phyloP scores from a whole-genome alignment of 37 sponge, comb jelly and placozoan genomes.

The Haliclona indistincta region DNA sequence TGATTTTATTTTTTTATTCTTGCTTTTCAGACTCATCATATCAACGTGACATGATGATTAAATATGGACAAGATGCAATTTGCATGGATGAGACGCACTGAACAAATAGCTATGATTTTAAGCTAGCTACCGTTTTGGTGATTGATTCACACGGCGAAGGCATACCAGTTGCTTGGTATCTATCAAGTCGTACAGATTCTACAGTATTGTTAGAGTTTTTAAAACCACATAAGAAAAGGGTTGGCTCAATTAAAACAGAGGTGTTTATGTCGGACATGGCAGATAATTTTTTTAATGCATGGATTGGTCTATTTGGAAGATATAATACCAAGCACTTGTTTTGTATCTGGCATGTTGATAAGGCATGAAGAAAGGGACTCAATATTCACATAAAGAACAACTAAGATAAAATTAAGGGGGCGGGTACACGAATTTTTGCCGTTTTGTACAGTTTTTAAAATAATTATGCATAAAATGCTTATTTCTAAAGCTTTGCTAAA shows the following conservation, averaged over 20 bases:
- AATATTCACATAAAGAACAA: background rate
- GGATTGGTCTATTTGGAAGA: conserved; percentile 40
- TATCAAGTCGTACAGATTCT: conserved; percentile 44
- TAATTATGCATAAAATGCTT: too few relatives aligned
- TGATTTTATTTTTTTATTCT: background rate
- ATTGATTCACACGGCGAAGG: conserved; percentile 74
- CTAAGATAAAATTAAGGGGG: background rate
- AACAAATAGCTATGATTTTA: conserved; percentile 38
- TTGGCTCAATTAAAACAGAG: conserved; percentile 16
- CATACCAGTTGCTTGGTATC: conserved; percentile 45
- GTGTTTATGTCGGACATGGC: conserved; percentile 61
- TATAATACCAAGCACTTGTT: conserved; percentile 33
- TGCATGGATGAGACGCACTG: conserved; percentile 48
- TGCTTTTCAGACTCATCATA: conserved; percentile 4
- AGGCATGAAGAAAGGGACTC: conserved; percentile 45
- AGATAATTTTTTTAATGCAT: conserved; percentile 54
- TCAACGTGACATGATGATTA: conserved; percentile 20
- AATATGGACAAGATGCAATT: conserved; percentile 7
- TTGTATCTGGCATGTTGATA: conserved; percentile 65
- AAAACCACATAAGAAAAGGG: background rate
- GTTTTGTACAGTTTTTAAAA: too few relatives aligned
- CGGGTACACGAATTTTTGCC: too few relatives aligned
- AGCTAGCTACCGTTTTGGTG: conserved; percentile 42
- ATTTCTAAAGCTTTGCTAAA: too few relatives aligned
- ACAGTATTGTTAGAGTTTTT: conserved; percentile 29